phyloP scores from a whole-genome alignment of 1,140 invertebrate genomes.

The Panagrolaimus sp. region DNA sequence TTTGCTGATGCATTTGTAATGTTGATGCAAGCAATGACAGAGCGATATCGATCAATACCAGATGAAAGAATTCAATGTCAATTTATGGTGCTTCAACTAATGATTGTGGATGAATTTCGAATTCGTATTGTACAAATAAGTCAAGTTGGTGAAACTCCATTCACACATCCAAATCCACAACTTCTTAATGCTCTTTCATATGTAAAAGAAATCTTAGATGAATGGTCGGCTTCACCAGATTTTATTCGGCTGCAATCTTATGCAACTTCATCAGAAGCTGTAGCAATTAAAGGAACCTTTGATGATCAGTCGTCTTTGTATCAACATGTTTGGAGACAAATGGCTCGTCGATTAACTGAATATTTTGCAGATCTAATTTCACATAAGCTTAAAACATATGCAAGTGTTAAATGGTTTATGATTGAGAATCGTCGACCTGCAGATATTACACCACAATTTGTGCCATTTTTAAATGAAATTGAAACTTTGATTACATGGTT shows the following conservation, averaged over 20 bases:
- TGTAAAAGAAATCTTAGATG: conserved; percentile 33
- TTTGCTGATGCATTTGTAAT: conserved; percentile 43
- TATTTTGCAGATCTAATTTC: conserved; percentile 29
- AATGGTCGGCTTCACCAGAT: conserved; percentile 38
- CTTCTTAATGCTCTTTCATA: conserved; percentile 31
- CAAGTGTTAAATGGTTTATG: conserved; percentile 18
- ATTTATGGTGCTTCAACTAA: conserved; percentile 36
- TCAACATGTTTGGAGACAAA: conserved; percentile 37
- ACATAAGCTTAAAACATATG: conserved; percentile 21
- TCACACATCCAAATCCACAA: conserved; percentile 31
- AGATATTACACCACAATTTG: conserved; percentile 34
- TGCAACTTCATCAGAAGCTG: conserved; percentile 20
- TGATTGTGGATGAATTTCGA: conserved; percentile 42
- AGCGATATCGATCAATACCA: conserved; percentile 33
- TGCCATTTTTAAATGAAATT: conserved; percentile 27
- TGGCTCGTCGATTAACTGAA: conserved; percentile 24
- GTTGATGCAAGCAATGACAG: conserved; percentile 43
- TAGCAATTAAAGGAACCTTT: conserved; percentile 28
- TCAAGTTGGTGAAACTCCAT: conserved; percentile 13
- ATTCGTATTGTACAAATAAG: conserved; percentile 32
- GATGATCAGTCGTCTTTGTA: conserved; percentile 38
- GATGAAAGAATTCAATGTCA: conserved; percentile 32
- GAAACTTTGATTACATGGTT: conserved; percentile 27
- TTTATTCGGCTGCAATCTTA: conserved; percentile 30
- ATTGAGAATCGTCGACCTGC: conserved; percentile 25